A percentile compares a stretch with the other conserved stretches of the same genome.
Conservation (phyloP, 2,113 vertebrate species). For the Suncus etruscus region DNA sequence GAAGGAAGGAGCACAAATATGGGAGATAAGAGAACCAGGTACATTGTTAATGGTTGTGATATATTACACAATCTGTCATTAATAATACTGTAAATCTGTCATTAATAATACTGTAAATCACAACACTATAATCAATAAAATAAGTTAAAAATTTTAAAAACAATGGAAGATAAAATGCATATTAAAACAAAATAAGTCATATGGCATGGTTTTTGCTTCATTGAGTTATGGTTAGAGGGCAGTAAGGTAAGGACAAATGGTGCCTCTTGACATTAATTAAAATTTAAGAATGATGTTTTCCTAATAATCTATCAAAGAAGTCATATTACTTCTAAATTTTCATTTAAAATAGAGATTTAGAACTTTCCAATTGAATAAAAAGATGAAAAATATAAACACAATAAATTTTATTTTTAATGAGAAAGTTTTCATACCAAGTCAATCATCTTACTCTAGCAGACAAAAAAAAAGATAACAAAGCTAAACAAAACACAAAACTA, state of each 20-base stretch:
- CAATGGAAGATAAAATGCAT: neutral
- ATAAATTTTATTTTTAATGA: neutral
- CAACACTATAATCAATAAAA: too few species aligned
- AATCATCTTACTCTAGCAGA: neutral
- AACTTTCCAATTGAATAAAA: neutral
- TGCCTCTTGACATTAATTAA: neutral
- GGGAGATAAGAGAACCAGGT: neutral
- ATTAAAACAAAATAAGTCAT: neutral
- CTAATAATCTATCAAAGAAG: neutral
- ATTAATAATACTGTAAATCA: too few species aligned
- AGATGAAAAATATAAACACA: neutral
- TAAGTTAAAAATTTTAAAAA: too few species aligned
- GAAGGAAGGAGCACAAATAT: too few species aligned
- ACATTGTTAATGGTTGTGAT: too few species aligned
- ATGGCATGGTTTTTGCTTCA: fast-evolving
- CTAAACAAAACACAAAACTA: too few species aligned
- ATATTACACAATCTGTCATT: neutral
- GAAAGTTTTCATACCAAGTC: neutral
- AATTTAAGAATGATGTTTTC: neutral
- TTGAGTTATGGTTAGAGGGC: neutral
- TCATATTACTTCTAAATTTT: neutral
- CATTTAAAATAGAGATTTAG: neutral
- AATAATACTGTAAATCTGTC: too few species aligned
- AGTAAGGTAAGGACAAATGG: neutral
- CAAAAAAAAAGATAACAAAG: neutral